Conservation (phyloP, 2,797 vertebrate genomes). For the Sebastes kiyomatsui region DNA sequence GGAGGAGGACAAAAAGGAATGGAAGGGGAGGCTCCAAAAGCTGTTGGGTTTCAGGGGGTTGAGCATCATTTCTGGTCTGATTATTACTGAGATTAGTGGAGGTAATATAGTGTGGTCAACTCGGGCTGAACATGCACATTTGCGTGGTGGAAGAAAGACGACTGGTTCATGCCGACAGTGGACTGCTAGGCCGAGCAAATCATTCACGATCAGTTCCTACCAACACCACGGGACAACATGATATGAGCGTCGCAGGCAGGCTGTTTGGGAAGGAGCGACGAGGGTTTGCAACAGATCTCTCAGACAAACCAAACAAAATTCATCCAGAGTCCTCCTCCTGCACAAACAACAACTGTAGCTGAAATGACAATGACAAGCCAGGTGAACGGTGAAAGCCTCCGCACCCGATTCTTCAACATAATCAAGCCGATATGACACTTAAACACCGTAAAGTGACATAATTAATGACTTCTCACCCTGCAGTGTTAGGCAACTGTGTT, state of each 20-base stretch:
- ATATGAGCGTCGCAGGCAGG: slow-evolving; percentile 42
- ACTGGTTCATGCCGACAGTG: slow-evolving; percentile 3
- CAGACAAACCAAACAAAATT: slow-evolving; percentile 8
- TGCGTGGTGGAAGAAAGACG: slow-evolving; percentile 35
- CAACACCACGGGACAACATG: slow-evolving; percentile 29
- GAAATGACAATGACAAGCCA: slow-evolving; percentile 13
- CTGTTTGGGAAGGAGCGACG: slow-evolving; percentile 27
- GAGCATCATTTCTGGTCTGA: slow-evolving; percentile 64
- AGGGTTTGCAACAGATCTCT: slow-evolving; percentile 16
- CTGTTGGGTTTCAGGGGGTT: slow-evolving; percentile 51
- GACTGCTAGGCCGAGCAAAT: slow-evolving; percentile 21
- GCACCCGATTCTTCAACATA: slow-evolving; percentile 33
- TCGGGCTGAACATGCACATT: slow-evolving; percentile 61
- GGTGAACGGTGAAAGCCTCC: slow-evolving; percentile 7
- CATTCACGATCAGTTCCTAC: slow-evolving; percentile 23
- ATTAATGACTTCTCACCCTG: slow-evolving; percentile 25
- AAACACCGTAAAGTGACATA: slow-evolving; percentile 39
- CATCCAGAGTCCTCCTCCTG: slow-evolving; percentile 22
- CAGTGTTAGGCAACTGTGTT: slow-evolving; percentile 4
- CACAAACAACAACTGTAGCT: slow-evolving; percentile 4
- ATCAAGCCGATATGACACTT: slow-evolving; percentile 43
- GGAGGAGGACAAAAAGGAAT: slow-evolving; percentile 48
- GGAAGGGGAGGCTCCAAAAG: slow-evolving; percentile 72
- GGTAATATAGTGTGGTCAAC: slow-evolving; percentile 43
- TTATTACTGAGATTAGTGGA: slow-evolving; percentile 55